Percentiles rank a stretch among this genome's conserved stretches.
phyloP scores from a whole-genome alignment of 53 echinoderm and acorn worm genomes.

The Apostichopus leukothele region DNA sequence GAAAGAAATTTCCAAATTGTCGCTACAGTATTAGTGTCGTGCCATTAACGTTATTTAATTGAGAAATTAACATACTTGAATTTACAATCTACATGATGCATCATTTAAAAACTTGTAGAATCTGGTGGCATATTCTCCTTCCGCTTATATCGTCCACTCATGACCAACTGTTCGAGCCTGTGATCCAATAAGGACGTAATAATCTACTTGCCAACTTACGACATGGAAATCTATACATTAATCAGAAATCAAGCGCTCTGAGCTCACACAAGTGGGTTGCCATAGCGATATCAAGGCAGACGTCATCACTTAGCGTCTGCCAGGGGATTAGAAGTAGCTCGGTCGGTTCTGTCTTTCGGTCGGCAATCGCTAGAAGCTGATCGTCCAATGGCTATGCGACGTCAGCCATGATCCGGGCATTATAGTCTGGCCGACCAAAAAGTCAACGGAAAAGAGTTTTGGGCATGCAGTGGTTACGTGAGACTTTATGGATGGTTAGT shows the following conservation, averaged over 20 bases:
- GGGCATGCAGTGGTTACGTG: background rate
- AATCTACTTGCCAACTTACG: conserved; percentile 14
- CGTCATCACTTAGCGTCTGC: conserved; percentile 44
- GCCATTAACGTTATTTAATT: too few species aligned
- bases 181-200: conserved; percentile 26
- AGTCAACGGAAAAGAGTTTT: background rate
- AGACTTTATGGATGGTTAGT: background rate
- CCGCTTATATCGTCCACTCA: background rate
- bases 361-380: background rate
- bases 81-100: too few species aligned
- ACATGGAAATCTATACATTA: conserved; percentile 35
- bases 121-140: background rate
- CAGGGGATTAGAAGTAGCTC: conserved; percentile 25
- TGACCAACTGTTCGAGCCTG: background rate
- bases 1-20: too few species aligned
- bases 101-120: too few species aligned
- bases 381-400: conserved; percentile 24
- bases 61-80: too few species aligned
- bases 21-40: too few species aligned
- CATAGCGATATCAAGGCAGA: conserved; percentile 11
- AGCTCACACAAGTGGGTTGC: conserved; percentile 42
- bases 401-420: conserved; percentile 20
- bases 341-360: background rate
- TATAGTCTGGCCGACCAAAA: background rate
- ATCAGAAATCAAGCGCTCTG: conserved; percentile 30